A percentile compares a stretch with the other conserved stretches of the same genome.
Conservation (phyloP, 1,140 invertebrate species). For the Diorhabda sublineata region DNA sequence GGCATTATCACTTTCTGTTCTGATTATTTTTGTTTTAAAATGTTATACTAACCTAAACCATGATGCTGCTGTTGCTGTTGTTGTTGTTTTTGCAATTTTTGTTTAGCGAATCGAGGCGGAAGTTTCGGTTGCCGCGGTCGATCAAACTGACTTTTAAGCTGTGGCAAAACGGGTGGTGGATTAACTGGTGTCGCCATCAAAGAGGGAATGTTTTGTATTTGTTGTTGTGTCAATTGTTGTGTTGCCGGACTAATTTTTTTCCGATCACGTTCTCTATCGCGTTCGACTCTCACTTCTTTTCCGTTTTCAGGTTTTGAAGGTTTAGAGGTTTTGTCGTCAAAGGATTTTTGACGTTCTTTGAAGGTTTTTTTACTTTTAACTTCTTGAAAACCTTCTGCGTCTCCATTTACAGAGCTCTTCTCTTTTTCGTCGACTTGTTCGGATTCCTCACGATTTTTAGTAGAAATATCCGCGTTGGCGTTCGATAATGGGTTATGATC, state of each 20-base stretch:
- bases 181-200: slow-evolving; percentile 51
- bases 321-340: slow-evolving; percentile 53
- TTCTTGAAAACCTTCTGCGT: slow-evolving; percentile 78
- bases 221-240: slow-evolving; percentile 50
- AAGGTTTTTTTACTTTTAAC: slow-evolving; percentile 77
- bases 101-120: slow-evolving; percentile 77
- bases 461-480: slow-evolving; percentile 36
- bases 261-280: slow-evolving; percentile 31
- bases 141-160: slow-evolving; percentile 56
- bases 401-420: slow-evolving; percentile 42
- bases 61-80: slow-evolving; percentile 43
- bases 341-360: slow-evolving; percentile 55
- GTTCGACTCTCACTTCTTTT: slow-evolving; percentile 42
- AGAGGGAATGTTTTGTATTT: slow-evolving; percentile 54
- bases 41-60: background rate
- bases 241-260: slow-evolving; percentile 19
- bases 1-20: too few relatives aligned
- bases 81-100: slow-evolving; percentile 51
- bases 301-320: slow-evolving; percentile 47
- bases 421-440: slow-evolving; percentile 33
- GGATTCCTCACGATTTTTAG: slow-evolving; percentile 34
- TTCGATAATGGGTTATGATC: slow-evolving; percentile 31
- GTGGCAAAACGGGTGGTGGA: slow-evolving; percentile 48
- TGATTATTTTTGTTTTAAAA: too few relatives aligned
- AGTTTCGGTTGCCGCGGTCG: slow-evolving; percentile 55